A percentile compares a stretch with the other conserved stretches of the same genome.
Evolutionary conservation across 2,113 vertebrate genomes (phyloP).

Genomic region (Prunella himalayana): DNA sequence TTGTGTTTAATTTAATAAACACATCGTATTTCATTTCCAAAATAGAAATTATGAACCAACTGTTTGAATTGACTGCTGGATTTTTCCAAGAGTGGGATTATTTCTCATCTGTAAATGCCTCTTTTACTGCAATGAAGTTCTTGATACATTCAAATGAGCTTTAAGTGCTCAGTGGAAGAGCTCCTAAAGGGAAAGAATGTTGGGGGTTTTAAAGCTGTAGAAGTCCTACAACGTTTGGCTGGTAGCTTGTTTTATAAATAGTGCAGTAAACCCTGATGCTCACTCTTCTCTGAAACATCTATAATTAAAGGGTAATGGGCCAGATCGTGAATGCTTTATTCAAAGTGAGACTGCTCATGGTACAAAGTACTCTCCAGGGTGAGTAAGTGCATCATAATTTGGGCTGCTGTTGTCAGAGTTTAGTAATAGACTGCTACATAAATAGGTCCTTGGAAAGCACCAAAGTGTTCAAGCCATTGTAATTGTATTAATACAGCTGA

Average conservation of each 20-base stretch:
- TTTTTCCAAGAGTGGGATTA: neutral
- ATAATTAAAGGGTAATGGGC: slow-evolving; percentile 60
- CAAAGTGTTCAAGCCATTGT: slow-evolving; percentile 28
- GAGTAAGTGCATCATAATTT: slow-evolving; percentile 55
- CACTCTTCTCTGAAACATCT: slow-evolving; percentile 40
- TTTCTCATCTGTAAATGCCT: neutral
- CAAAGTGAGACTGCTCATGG: slow-evolving; percentile 7
- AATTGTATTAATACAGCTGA: slow-evolving; percentile 37
- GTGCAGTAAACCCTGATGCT: slow-evolving; percentile 27
- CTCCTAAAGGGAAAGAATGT: neutral
- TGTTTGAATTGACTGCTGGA: neutral
- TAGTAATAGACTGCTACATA: slow-evolving; percentile 52
- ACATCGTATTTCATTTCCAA: neutral
- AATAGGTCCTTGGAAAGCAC: slow-evolving; percentile 62
- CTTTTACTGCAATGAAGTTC: neutral
- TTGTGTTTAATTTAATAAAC: slow-evolving; percentile 20
- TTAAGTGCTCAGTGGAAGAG: neutral
- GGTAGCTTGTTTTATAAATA: slow-evolving; percentile 46
- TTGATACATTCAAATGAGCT: neutral
- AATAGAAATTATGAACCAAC: neutral
- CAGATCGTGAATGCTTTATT: slow-evolving; percentile 41
- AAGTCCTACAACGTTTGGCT: neutral
- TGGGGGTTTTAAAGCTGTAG: neutral
- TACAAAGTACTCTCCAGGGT: slow-evolving; percentile 45
- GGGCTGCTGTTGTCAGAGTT: slow-evolving; percentile 42